Conservation (phyloP, 2,888 invertebrate species). For the Nomada fucata region DNA sequence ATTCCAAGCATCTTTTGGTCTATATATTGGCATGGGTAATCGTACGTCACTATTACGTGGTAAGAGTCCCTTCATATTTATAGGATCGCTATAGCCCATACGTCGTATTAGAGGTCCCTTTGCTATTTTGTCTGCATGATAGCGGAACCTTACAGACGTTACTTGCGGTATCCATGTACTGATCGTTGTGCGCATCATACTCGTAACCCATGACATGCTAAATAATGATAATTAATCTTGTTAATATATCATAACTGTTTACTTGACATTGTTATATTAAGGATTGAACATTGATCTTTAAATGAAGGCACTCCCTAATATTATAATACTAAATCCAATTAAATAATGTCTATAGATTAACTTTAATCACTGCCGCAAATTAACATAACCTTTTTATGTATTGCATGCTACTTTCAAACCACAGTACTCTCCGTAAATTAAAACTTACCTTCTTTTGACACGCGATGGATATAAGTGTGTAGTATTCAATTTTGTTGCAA, state of each 20-base stretch:
- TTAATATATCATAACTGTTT: neutral
- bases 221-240: constrained; percentile 16
- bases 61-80: constrained; percentile 88
- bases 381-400: no score
- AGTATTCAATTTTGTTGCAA: no score
- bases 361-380: no score
- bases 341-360: no score
- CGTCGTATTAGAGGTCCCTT: constrained; percentile 87
- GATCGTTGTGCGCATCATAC: constrained; percentile 50
- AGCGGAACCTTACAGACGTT: constrained; percentile 85
- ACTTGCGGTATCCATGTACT: constrained; percentile 82
- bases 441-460: no score
- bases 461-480: no score
- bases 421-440: no score
- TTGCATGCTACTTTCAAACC: no score
- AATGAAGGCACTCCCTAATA: no score
- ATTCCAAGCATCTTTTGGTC: constrained; percentile 91
- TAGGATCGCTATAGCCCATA: constrained; percentile 89
- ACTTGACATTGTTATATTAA: no score
- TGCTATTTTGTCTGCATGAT: constrained; percentile 86
- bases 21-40: constrained; percentile 88
- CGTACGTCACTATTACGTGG: constrained; percentile 87
- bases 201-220: constrained; percentile 75
- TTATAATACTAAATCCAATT: no score
- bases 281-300: no score